Evolutionary conservation across 1,140 invertebrate genomes (phyloP), one percentile per base, ranked within the genome.

Genomic region (Neodiprion virginianus): DNA sequence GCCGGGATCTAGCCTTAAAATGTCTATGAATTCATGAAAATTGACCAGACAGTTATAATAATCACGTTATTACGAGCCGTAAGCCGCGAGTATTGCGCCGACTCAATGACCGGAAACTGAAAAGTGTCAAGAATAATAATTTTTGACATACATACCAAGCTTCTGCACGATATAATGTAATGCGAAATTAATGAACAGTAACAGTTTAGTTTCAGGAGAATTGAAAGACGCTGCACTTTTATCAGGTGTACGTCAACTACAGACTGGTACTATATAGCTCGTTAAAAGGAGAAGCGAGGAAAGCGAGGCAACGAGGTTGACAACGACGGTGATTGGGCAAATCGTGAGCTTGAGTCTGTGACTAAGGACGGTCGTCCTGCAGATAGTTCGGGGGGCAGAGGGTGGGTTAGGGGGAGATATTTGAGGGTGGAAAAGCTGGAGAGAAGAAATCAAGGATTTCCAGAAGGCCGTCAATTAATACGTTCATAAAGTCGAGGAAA

Each of bases 61-160:
- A 81, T 85, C 79, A 83, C 85, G 83, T 79, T 81, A 80, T 85
- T 84, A 86, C 85, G 83, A 83, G 79, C 75, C 75, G 83, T 82
- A 80, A 79, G 81, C 82, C 79, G 74, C 79, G 78, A 80, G 82
- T 82, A 83, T 84, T 85, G 80, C 83, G 79, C 83, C 74, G 76
- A 72, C 72, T 67, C 21, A 21, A 74, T 40, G 66, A 48, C 28
- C 69, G 69, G 66, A 61, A 72, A 71, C 72, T 66, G 67, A 72
- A 76, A 75, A 53, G 72, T 74, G 67, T 23, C 49, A 69, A 76
- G 17, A 21, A 21, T 21, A 21, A 21, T 21, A 21, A 21, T 21
- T 21, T 21, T 21, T 21, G 17, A 21, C 17, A 21, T 21, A 21
- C 17, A 21, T 76, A 80, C 79, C 79, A 78, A 79, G 77, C 61